Percentiles rank a stretch among this genome's conserved stretches.
phyloP scores from a whole-genome alignment of 2,113 vertebrate species.

The Nibea coibor region DNA sequence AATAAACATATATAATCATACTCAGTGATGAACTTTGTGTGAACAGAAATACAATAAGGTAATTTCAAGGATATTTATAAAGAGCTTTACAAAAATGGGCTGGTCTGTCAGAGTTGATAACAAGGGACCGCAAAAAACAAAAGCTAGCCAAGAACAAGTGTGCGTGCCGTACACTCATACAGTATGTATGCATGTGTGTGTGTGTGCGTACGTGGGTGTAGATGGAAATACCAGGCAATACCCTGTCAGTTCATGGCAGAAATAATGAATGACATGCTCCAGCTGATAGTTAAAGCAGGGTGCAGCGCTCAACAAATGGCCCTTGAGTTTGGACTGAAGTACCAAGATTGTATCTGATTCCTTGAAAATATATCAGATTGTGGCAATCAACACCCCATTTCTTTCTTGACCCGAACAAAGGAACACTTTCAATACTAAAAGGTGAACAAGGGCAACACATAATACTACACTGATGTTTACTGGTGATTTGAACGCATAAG shows the following conservation, averaged over 20 bases:
- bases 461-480: background rate
- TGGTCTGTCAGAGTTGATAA: background rate
- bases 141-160: background rate
- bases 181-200: background rate
- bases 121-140: background rate
- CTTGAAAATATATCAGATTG: slow-evolving; percentile 31
- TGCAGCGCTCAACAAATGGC: slow-evolving; percentile 45
- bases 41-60: background rate
- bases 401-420: slow-evolving; percentile 4
- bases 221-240: slow-evolving; percentile 45
- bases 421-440: background rate
- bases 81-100: background rate
- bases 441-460: background rate
- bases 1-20: background rate
- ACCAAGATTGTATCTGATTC: slow-evolving; percentile 61
- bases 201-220: background rate
- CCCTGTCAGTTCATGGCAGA: background rate
- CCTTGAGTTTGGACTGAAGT: slow-evolving; percentile 38
- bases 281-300: slow-evolving; percentile 37
- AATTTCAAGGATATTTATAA: background rate
- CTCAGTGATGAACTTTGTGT: background rate
- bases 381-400: slow-evolving; percentile 9
- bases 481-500: background rate
- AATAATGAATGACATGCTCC: slow-evolving; percentile 42
- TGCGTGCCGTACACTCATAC: background rate